Percentiles rank a stretch among this genome's conserved stretches.
These are phyloP conservation scores for Aleiodes testaceus DNA, from an alignment of 2,888 invertebrate genomes.

Conservation along the genomic window DNA sequence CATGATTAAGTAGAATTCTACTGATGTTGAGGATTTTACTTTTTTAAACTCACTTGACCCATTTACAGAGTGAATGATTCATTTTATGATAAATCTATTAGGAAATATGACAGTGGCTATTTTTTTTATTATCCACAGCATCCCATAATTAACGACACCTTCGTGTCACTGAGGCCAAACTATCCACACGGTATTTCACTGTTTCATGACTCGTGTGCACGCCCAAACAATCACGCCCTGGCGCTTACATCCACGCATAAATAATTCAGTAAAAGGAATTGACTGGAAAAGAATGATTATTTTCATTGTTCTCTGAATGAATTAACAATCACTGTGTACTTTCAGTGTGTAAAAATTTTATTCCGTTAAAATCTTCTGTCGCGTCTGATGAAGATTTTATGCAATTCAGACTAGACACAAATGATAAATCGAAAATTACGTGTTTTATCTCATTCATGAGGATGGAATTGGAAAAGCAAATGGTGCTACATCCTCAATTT, in stretches of 20 bases:
- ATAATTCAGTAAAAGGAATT: conserved; percentile 1
- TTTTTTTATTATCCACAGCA: conserved; percentile 7
- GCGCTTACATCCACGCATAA: conserved; percentile 16
- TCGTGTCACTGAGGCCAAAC: conserved; percentile 6
- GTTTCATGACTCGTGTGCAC: not conserved
- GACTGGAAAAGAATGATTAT: not conserved
- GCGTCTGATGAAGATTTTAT: conserved; percentile 40
- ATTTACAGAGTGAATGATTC: conserved; percentile 23
- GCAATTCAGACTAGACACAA: conserved; percentile 10
- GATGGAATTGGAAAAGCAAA: conserved; percentile 38
- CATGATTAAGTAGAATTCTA: conserved; percentile 16
- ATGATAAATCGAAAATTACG: conserved; percentile 25
- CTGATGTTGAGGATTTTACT: not conserved
- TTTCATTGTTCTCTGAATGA: not conserved
- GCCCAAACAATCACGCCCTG: conserved; percentile 8
- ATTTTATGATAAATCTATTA: not conserved
- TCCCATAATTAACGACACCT: too few relatives aligned
- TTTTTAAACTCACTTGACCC: conserved; percentile 37
- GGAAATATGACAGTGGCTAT: conserved; percentile 19
- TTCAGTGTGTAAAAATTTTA: conserved; percentile 32
- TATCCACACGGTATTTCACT: conserved; percentile 17
- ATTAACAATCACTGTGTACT: not conserved
- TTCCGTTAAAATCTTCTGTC: conserved; percentile 49
- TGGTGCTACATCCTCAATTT: conserved; percentile 35
- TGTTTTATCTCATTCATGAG: conserved; percentile 80